Conservation (phyloP, 2,888 invertebrate species). For the Xanthorhoe designata region DNA sequence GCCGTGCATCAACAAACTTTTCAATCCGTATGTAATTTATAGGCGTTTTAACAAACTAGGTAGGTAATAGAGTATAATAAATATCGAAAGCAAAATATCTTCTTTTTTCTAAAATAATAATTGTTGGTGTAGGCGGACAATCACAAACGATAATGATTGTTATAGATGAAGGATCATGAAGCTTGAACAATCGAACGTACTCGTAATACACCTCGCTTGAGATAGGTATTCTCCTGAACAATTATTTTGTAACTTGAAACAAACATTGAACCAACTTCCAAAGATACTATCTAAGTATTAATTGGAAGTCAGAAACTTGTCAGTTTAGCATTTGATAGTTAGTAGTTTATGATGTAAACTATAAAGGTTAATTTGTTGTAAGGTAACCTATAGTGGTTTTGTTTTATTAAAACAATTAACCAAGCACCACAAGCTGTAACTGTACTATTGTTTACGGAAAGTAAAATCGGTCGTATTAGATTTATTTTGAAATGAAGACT, state of each 20-base stretch:
- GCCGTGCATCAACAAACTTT: no score
- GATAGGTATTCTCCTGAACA: constrained; percentile 30
- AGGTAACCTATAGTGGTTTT: constrained; percentile 23
- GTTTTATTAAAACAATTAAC: constrained; percentile 10
- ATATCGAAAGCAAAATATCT: background rate
- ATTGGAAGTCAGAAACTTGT: constrained; percentile 45
- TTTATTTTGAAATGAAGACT: background rate
- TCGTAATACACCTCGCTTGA: background rate
- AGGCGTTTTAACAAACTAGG: no score
- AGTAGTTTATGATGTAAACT: constrained; percentile 36
- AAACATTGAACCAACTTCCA: constrained; percentile 40
- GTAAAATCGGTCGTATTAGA: constrained; percentile 1
- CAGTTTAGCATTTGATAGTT: constrained; percentile 37
- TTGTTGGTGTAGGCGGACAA: background rate
- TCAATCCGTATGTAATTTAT: no score
- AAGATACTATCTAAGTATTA: constrained; percentile 46
- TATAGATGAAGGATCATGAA: background rate
- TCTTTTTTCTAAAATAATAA: background rate
- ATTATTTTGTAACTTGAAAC: constrained; percentile 45
- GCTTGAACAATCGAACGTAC: background rate
- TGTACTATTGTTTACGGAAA: background rate
- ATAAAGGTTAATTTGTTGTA: constrained; percentile 32
- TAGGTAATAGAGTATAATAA: no score
- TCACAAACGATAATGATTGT: background rate
- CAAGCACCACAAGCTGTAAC: background rate